These are phyloP conservation scores for Eriocheir sinensis DNA, from an alignment of 1,140 invertebrate genomes.

Conservation along the genomic window DNA sequence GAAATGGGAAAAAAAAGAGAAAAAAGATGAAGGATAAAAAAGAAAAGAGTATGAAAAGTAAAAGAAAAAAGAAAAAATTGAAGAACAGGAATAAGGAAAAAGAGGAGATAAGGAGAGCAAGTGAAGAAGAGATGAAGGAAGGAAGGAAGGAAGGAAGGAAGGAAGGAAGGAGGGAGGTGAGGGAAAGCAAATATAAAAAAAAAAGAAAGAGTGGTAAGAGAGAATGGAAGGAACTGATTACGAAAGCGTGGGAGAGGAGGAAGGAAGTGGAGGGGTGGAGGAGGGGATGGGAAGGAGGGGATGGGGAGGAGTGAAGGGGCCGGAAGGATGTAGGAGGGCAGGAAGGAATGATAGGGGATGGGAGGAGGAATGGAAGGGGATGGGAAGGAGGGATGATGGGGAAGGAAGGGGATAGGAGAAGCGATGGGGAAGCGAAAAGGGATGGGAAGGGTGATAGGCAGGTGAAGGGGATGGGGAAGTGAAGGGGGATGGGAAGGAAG, in stretches of 20 bases:
- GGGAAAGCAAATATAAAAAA: background rate
- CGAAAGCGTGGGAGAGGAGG: too few relatives aligned
- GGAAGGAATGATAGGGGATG: too few relatives aligned
- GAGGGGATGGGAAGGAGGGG: background rate
- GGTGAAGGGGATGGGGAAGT: background rate
- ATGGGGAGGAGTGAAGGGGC: background rate
- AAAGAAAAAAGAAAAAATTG: background rate
- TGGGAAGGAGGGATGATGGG: background rate
- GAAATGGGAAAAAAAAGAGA: background rate
- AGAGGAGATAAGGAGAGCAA: background rate
- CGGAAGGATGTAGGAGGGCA: background rate
- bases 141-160: background rate
- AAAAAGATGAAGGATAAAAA: background rate
- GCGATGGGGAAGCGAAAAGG: background rate
- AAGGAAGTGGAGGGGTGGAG: too few relatives aligned
- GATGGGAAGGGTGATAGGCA: background rate
- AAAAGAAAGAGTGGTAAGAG: background rate
- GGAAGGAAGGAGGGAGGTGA: background rate
- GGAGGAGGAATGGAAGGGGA: background rate
- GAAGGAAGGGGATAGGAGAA: too few relatives aligned
- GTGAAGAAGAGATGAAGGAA: background rate
- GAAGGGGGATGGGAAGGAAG: background rate
- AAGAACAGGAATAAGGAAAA: background rate
- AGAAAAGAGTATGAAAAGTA: background rate
- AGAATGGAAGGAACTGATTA: too few relatives aligned